Evolutionary conservation across 2,797 vertebrate genomes (phyloP).

Genomic region (Pteronotus mesoamericanus): DNA sequence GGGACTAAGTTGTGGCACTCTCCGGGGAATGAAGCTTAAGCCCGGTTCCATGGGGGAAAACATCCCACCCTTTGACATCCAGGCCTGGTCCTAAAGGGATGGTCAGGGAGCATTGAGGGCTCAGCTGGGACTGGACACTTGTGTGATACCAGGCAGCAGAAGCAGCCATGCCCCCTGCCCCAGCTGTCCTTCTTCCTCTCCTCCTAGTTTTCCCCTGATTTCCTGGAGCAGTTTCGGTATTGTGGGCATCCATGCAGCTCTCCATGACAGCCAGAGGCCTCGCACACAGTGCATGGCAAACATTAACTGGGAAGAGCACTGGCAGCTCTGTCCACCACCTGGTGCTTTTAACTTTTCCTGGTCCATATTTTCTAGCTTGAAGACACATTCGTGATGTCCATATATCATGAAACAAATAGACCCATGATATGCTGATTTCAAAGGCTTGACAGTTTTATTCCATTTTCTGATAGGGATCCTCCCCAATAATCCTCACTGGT

Average conservation of each 20-base stretch:
- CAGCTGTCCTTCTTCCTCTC: not conserved
- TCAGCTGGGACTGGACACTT: not conserved
- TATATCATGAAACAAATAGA: not conserved
- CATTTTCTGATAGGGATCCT: not conserved
- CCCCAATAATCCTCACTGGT: too few species aligned
- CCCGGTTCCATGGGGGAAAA: conserved; percentile 86
- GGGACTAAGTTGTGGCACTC: conserved; percentile 80
- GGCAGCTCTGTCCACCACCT: not conserved
- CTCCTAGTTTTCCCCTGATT: not conserved
- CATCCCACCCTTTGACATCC: conserved; percentile 82
- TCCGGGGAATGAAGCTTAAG: conserved; percentile 85
- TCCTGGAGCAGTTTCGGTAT: not conserved
- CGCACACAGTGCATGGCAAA: not conserved
- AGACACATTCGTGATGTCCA: not conserved
- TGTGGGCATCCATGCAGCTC: not conserved
- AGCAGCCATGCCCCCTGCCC: not conserved
- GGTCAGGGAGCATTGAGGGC: not conserved
- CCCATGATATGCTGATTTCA: not conserved
- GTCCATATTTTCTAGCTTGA: not conserved
- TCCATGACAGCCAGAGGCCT: not conserved
- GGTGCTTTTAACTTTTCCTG: not conserved
- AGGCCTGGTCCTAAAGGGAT: conserved; percentile 77
- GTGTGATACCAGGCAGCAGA: not conserved
- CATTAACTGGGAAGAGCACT: fast-evolving
- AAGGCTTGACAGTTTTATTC: not conserved